These are phyloP conservation scores for Eilema caniola DNA, from an alignment of 2,888 invertebrate species.

Conservation along the genomic window DNA sequence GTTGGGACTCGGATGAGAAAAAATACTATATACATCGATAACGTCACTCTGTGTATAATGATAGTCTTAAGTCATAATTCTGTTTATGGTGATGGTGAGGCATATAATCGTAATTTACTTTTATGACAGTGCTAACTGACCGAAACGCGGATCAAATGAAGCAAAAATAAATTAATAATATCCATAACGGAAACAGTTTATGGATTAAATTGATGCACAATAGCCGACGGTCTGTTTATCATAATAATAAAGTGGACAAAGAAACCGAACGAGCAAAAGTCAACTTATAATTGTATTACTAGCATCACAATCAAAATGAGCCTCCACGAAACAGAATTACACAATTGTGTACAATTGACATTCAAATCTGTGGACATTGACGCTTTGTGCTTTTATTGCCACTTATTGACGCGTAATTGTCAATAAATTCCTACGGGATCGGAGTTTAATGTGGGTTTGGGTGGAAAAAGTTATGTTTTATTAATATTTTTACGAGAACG, in stretches of 20 bases:
- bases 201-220: constrained; percentile 76
- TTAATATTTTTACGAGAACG: constrained; percentile 87
- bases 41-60: neutral
- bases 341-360: constrained; percentile 86
- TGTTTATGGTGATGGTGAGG: constrained; percentile 18
- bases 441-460: constrained; percentile 86
- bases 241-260: constrained; percentile 78
- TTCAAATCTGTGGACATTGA: constrained; percentile 86
- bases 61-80: neutral
- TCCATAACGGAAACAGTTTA: constrained; percentile 73
- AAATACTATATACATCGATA: neutral
- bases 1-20: neutral
- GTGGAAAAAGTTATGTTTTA: constrained; percentile 87
- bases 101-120: constrained; percentile 38
- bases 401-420: constrained; percentile 86
- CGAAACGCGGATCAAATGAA: constrained; percentile 46
- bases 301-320: constrained; percentile 82
- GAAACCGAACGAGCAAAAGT: constrained; percentile 77
- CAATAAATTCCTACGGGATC: constrained; percentile 87
- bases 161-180: constrained; percentile 50
- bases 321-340: constrained; percentile 84
- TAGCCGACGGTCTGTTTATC: constrained; percentile 77
- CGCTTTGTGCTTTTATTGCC: constrained; percentile 86
- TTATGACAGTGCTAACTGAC: constrained; percentile 52
- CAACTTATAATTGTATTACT: constrained; percentile 82